Conservation (phyloP, 1,140 invertebrate genomes). For the Cyclina sinensis region DNA sequence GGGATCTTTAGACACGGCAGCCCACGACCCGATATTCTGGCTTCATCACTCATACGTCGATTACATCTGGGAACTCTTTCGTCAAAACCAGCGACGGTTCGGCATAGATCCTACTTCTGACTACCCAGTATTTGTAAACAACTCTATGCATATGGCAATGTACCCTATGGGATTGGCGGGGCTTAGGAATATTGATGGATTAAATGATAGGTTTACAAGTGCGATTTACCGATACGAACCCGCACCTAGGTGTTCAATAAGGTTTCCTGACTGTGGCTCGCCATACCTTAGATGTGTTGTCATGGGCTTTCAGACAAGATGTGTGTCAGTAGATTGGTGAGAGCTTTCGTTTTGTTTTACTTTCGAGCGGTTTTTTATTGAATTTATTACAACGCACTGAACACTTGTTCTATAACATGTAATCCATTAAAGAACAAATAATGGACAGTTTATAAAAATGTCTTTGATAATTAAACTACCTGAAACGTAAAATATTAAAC, state of each 20-base stretch:
- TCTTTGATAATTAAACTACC: no score
- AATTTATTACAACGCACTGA: no score
- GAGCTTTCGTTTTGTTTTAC: background rate
- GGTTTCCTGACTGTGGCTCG: constrained; percentile 73
- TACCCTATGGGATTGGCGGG: constrained; percentile 50
- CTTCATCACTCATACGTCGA: constrained; percentile 86
- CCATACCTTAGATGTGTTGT: constrained; percentile 70
- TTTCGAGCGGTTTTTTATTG: no score
- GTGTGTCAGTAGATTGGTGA: constrained; percentile 63
- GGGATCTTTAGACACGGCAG: constrained; percentile 78
- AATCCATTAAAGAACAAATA: no score
- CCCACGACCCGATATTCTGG: constrained; percentile 86
- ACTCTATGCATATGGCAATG: constrained; percentile 56
- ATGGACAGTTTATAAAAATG: no score
- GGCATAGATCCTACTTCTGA: constrained; percentile 67
- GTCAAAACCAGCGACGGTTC: constrained; percentile 71
- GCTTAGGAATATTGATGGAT: constrained; percentile 69
- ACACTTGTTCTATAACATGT: no score
- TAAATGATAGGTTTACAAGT: constrained; percentile 70
- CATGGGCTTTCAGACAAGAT: constrained; percentile 34
- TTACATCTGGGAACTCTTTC: constrained; percentile 78
- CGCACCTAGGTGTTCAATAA: constrained; percentile 72
- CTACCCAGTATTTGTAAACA: constrained; percentile 64
- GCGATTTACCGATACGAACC: constrained; percentile 76
- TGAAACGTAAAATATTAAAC: no score